phyloP scores from a whole-genome alignment of 2,797 vertebrate species.

The Helarctos malayanus region DNA sequence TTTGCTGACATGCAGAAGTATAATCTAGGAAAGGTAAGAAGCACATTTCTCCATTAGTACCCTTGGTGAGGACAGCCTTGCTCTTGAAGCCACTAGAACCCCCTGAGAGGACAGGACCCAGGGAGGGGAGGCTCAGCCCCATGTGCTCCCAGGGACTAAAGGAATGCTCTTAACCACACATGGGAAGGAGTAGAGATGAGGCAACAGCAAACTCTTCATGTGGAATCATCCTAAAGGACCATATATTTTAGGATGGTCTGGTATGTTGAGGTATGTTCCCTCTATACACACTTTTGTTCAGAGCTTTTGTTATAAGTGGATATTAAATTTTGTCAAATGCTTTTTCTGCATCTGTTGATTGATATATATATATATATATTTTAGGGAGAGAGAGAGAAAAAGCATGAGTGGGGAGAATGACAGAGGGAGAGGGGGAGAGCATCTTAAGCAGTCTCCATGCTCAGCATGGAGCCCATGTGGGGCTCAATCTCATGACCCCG shows the following conservation, averaged over 20 bases:
- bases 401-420: no score
- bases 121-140: no score
- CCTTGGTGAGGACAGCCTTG: background rate
- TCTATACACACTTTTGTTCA: background rate
- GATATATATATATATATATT: no score
- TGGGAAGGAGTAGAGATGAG: background rate
- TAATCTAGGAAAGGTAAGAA: background rate
- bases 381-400: no score
- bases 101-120: background rate
- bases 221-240: background rate
- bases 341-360: background rate
- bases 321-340: background rate
- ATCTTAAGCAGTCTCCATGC: no score
- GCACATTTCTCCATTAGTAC: background rate
- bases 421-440: no score
- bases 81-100: background rate
- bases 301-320: background rate
- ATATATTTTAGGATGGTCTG: background rate
- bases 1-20: background rate
- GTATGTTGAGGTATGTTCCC: background rate
- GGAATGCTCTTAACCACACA: background rate
- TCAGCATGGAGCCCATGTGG: no score
- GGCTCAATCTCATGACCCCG: no score
- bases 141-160: accelerated
- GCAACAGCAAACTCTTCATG: background rate